These are phyloP conservation scores for Rhinoptilus africanus DNA, from an alignment of 2,113 vertebrate species.

Conservation along the genomic window DNA sequence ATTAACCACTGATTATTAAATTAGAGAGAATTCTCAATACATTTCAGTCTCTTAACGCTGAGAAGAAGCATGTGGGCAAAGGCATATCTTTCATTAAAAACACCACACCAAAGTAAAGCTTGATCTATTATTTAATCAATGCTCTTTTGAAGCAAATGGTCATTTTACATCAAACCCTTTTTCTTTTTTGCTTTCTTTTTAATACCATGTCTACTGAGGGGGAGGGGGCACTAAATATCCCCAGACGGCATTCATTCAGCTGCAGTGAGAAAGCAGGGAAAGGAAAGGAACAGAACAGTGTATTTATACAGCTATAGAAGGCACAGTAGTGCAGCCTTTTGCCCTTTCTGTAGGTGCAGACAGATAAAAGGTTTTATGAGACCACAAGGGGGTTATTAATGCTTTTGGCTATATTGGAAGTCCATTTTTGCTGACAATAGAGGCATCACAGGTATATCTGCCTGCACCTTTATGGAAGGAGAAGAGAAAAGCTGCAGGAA, in stretches of 20 bases:
- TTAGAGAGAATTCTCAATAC: background rate
- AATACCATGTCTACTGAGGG: background rate
- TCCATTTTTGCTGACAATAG: constrained; percentile 2
- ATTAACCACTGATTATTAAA: constrained; percentile 19
- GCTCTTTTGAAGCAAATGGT: constrained; percentile 53
- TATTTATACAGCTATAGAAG: background rate
- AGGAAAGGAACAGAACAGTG: background rate
- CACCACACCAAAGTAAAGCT: background rate
- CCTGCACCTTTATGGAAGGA: background rate
- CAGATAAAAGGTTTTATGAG: background rate
- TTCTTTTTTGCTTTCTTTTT: constrained; percentile 7
- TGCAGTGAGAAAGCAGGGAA: background rate
- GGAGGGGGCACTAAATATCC: background rate
- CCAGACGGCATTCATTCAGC: background rate
- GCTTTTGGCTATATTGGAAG: background rate
- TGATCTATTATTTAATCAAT: constrained; percentile 63
- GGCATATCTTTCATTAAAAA: constrained; percentile 13
- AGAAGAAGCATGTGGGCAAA: background rate
- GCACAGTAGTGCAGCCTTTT: background rate
- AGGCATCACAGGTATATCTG: background rate
- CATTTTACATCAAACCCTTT: constrained; percentile 38
- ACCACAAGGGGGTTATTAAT: background rate
- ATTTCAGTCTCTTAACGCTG: background rate
- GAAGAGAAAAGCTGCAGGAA: constrained; percentile 1
- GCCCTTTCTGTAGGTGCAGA: background rate